Evolutionary conservation across 2,797 vertebrate genomes (phyloP), one percentile per base, ranked within the genome.

Genomic region (Morelia viridis): DNA sequence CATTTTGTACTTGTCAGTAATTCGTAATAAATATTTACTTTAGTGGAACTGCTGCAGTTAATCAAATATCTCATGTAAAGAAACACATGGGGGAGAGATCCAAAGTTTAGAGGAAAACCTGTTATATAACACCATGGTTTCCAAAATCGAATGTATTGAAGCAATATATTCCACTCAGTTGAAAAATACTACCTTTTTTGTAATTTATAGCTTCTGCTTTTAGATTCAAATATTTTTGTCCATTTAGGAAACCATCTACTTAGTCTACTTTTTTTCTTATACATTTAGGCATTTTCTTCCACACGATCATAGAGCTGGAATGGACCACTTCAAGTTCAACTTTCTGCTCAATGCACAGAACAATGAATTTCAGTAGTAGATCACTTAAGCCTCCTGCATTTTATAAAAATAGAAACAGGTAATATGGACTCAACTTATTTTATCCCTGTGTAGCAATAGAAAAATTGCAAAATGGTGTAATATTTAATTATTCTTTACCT

Each of bases 21-120:
- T 61, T 91, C 60, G 15, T 83, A 28, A 62, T 91, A 65, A n/a
- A 64, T 91, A 56, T 41, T 83, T 88, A 80, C 88, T 62, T 91
- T 4, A 53, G 46, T 31, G 17, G 35, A 50, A 15, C 46, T 19
- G 46, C 22, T 22, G 6, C n/a, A 26, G 15, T 87, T 91, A 22
- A 61, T 56, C 58, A 31, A 26, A 11, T 88, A 31, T 83, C 58
- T 80, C 19, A 4, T 80, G n/a, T 35, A 62, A 91, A 88, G 22
- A 62, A 83, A 24, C 12, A 19, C 56, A 58, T 46, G 24, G 31
- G 60, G 22, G 13, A 88, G 31, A 24, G 19, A 87, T 71, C 46
- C 9, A 12, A 26, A n/a, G 56, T 17, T 50, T 56, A 7, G 50
- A n/a, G 26, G 26, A 46, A 15, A 71, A 12, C 11, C 22, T 6